Conservation (phyloP, 2,797 vertebrate genomes). For the Darevskia mixta region DNA sequence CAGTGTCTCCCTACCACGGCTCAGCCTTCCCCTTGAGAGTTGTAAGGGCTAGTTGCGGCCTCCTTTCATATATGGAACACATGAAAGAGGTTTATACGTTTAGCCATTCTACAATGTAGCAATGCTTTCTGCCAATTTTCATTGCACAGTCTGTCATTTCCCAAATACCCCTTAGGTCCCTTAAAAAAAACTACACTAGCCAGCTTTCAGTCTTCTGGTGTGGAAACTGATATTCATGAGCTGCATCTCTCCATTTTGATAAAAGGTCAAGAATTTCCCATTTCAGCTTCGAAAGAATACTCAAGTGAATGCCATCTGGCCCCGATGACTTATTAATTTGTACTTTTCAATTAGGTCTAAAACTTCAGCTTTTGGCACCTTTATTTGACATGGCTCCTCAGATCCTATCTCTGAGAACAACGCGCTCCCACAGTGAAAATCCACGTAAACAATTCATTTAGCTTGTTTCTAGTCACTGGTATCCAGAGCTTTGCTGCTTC, state of each 20-base stretch:
- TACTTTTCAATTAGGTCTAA: not conserved
- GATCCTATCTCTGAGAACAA: not conserved
- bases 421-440: too few relatives aligned
- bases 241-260: not conserved
- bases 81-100: not conserved
- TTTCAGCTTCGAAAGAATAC: not conserved
- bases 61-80: not conserved
- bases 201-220: not conserved
- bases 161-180: not conserved
- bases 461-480: not conserved
- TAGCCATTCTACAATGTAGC: not conserved
- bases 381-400: not conserved
- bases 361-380: not conserved
- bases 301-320: not conserved
- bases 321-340: not conserved
- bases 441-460: too few relatives aligned
- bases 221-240: not conserved
- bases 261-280: not conserved
- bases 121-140: not conserved
- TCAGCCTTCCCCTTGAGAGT: not conserved
- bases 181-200: not conserved
- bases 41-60: not conserved
- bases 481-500: not conserved
- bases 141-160: not conserved
- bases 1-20: not conserved